phyloP scores from a whole-genome alignment of 2,797 vertebrate species.

The Lutjanus argentimaculatus region DNA sequence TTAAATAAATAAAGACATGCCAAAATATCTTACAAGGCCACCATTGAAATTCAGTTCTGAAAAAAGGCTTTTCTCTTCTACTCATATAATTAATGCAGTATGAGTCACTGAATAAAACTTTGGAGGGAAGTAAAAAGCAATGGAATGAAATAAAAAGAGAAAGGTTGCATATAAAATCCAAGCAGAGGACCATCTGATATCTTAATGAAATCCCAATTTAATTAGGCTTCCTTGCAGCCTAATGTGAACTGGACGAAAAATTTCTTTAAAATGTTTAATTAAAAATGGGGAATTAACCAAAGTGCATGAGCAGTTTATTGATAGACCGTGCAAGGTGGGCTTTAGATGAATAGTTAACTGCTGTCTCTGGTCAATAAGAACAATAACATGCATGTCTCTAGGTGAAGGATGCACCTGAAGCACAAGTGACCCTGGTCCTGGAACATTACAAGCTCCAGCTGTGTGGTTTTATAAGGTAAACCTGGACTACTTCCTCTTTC shows the following conservation, averaged over 20 bases:
- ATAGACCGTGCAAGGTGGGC: neutral
- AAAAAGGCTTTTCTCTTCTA: neutral
- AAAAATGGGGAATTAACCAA: neutral
- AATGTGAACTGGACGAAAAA: conserved; percentile 13
- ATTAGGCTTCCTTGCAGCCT: conserved; percentile 20
- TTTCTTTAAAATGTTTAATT: conserved; percentile 20
- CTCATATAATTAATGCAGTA: conserved; percentile 20
- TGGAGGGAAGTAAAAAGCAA: conserved; percentile 20
- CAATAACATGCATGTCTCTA: neutral
- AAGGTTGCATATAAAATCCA: conserved; percentile 13
- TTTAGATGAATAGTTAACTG: neutral
- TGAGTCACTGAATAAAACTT: conserved; percentile 24
- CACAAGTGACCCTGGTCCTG: neutral
- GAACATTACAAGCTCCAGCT: neutral
- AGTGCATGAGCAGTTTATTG: neutral
- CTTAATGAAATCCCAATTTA: conserved; percentile 39
- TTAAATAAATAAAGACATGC: conserved; percentile 4
- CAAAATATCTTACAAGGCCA: conserved; percentile 4
- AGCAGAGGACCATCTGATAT: conserved; percentile 34
- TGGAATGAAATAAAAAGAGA: conserved; percentile 29
- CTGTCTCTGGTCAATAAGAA: neutral
- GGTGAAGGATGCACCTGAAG: neutral
- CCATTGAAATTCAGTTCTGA: neutral
- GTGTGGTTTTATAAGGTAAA: neutral
- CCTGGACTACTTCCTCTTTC: neutral